Conservation (phyloP, 2,888 invertebrate genomes). For the Labia minor region DNA sequence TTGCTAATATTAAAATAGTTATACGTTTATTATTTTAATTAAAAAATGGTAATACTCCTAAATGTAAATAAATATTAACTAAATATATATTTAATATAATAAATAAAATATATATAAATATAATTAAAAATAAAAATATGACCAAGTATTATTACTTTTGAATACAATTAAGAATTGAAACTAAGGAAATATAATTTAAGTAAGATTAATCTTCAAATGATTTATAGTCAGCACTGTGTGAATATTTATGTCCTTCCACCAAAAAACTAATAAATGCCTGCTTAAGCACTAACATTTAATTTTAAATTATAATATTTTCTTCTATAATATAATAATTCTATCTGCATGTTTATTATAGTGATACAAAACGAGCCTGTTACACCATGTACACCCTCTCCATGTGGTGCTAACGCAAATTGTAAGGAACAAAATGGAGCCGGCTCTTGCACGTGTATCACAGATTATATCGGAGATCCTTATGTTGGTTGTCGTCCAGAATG, state of each 20-base stretch:
- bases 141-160: too few relatives aligned
- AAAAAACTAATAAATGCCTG: not conserved
- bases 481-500: constrained; percentile 72
- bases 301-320: not conserved
- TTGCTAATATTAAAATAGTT: too few relatives aligned
- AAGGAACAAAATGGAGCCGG: constrained; percentile 39
- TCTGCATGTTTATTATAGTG: constrained; percentile 13
- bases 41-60: too few relatives aligned
- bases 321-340: constrained; percentile 13
- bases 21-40: too few relatives aligned
- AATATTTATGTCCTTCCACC: not conserved
- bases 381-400: constrained; percentile 27
- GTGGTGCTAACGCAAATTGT: constrained; percentile 31
- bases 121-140: too few relatives aligned
- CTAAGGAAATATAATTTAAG: too few relatives aligned
- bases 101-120: too few relatives aligned
- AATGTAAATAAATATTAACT: too few relatives aligned
- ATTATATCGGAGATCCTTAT: constrained; percentile 38
- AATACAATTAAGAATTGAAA: too few relatives aligned
- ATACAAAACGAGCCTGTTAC: constrained; percentile 22
- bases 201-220: too few relatives aligned
- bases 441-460: constrained; percentile 46
- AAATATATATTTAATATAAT: too few relatives aligned
- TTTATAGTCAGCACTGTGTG: too few relatives aligned
- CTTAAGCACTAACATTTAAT: not conserved